phyloP scores from a whole-genome alignment of 2,888 invertebrate genomes.

The Morinoia aosen region DNA sequence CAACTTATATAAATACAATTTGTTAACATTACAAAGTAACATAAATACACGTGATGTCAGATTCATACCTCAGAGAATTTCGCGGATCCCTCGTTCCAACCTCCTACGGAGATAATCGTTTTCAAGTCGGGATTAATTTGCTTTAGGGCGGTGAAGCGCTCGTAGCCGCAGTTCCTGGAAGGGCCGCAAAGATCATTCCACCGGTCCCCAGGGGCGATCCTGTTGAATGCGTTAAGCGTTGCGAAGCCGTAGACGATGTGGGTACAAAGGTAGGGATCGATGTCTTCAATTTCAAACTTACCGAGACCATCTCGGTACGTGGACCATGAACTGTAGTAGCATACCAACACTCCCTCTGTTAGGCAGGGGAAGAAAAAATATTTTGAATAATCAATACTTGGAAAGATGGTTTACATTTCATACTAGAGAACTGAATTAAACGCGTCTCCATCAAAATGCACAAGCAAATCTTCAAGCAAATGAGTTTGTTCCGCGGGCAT shows the following conservation, averaged over 20 bases:
- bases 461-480: background rate
- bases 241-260: constrained; percentile 84
- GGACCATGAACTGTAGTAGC: constrained; percentile 64
- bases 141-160: constrained; percentile 70
- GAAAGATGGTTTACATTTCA: background rate
- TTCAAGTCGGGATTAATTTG: constrained; percentile 70
- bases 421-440: background rate
- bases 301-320: constrained; percentile 78
- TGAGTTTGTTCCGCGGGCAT: too few species aligned
- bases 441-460: background rate
- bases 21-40: too few species aligned
- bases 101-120: constrained; percentile 71
- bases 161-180: constrained; percentile 74
- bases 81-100: constrained; percentile 75
- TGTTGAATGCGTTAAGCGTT: constrained; percentile 76
- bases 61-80: constrained; percentile 53
- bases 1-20: too few species aligned
- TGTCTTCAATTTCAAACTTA: constrained; percentile 78
- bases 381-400: background rate
- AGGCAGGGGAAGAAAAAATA: background rate
- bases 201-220: constrained; percentile 62
- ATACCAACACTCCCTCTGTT: constrained; percentile 57
- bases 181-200: constrained; percentile 77
- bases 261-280: constrained; percentile 81
- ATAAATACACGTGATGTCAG: background rate